A percentile compares a stretch with the other conserved stretches of the same genome.
Conservation (phyloP, 2,113 vertebrate genomes). For the Plectropomus leopardus region DNA sequence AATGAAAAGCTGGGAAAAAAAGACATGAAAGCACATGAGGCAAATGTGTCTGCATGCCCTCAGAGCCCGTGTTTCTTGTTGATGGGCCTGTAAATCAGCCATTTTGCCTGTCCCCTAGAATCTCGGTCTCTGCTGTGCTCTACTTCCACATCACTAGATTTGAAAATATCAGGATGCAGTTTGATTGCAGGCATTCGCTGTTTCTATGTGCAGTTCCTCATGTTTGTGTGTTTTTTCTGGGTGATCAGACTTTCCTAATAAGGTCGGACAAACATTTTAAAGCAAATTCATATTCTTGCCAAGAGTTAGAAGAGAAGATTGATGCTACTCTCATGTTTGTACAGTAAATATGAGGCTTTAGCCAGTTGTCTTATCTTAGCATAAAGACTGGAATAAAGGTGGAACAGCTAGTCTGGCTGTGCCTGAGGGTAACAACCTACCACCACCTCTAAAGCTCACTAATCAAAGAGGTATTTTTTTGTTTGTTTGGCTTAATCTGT, state of each 20-base stretch:
- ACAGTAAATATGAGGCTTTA: background rate
- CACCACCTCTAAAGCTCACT: background rate
- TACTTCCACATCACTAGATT: background rate
- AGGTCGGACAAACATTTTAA: background rate
- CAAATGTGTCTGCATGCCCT: constrained; percentile 6
- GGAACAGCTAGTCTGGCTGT: background rate
- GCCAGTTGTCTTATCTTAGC: background rate
- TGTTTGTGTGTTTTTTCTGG: background rate
- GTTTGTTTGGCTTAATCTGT: too few species aligned
- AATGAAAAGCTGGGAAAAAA: too few species aligned
- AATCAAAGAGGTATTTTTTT: background rate
- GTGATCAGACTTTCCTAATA: background rate
- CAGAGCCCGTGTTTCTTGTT: background rate
- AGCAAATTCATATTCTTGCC: background rate
- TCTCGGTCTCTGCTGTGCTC: background rate
- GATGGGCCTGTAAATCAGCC: background rate
- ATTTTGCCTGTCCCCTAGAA: background rate
- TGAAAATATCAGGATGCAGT: background rate
- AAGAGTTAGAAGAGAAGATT: background rate
- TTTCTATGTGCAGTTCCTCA: background rate
- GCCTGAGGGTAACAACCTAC: background rate
- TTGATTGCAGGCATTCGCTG: background rate
- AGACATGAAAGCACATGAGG: background rate
- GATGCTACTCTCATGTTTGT: background rate
- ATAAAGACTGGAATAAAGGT: background rate